Conservation (phyloP, 2,113 vertebrate genomes). For the Leptobrachium leishanense region DNA sequence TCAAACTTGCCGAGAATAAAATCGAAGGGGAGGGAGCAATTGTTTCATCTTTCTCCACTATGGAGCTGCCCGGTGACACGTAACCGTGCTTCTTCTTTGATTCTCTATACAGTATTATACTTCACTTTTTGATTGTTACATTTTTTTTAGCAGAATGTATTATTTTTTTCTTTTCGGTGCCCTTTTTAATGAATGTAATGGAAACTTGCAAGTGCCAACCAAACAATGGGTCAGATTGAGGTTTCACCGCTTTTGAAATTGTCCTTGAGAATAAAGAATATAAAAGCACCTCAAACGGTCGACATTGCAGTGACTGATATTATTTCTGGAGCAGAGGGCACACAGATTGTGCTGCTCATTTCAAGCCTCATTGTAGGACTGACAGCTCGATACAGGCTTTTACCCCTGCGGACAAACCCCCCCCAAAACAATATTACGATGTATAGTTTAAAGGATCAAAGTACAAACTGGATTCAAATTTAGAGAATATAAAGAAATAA, state of each 20-base stretch:
- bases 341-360: conserved; percentile 22
- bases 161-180: too few relatives aligned
- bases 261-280: background rate
- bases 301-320: conserved; percentile 22
- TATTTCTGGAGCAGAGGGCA: background rate
- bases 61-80: too few relatives aligned
- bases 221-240: background rate
- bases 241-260: background rate
- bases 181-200: too few relatives aligned
- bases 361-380: conserved; percentile 17
- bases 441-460: conserved; percentile 37
- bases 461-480: conserved; percentile 30
- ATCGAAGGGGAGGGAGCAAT: too few relatives aligned
- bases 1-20: too few relatives aligned
- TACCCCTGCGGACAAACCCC: conserved; percentile 4
- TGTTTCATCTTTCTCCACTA: too few relatives aligned
- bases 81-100: too few relatives aligned
- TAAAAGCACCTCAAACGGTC: background rate
- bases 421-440: background rate
- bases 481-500: conserved; percentile 23
- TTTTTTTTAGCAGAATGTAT: too few relatives aligned
- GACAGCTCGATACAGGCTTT: background rate
- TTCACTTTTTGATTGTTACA: too few relatives aligned
- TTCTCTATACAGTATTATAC: too few relatives aligned
- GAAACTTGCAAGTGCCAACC: too few relatives aligned